Conservation (phyloP, 2,888 invertebrate species). For the Chloromyia formosa region DNA sequence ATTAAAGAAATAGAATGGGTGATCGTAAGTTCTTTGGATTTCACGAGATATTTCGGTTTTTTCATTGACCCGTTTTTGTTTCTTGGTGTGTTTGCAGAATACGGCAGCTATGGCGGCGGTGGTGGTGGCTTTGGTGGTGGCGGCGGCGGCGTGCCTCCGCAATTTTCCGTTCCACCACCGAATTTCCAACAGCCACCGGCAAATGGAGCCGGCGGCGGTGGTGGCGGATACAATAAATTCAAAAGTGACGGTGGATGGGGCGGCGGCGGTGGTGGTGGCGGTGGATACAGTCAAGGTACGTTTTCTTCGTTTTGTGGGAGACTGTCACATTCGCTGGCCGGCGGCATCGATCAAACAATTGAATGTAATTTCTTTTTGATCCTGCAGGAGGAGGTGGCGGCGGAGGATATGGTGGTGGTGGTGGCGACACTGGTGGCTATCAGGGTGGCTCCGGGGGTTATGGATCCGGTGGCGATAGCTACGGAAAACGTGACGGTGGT, state of each 20-base stretch:
- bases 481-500: conserved; percentile 61
- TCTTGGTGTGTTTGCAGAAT: conserved; percentile 19
- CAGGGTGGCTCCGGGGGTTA: conserved; percentile 61
- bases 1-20: not conserved
- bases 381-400: conserved; percentile 8
- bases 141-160: conserved; percentile 59
- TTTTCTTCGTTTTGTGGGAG: not conserved
- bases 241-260: conserved; percentile 25
- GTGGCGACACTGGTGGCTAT: conserved; percentile 55
- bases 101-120: conserved; percentile 53
- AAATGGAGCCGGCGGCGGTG: conserved; percentile 56
- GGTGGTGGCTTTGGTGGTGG: conserved; percentile 54
- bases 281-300: conserved; percentile 31
- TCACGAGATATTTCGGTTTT: not conserved
- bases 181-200: conserved; percentile 60
- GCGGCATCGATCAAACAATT: not conserved
- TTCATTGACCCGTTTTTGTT: not conserved
- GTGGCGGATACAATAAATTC: conserved; percentile 37
- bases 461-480: conserved; percentile 64
- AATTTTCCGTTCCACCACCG: conserved; percentile 62
- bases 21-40: conserved; percentile 26
- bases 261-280: conserved; percentile 27
- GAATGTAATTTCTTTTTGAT: not conserved
- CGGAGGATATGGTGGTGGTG: conserved; percentile 32
- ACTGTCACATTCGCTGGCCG: not conserved